These are phyloP conservation scores for Pollenia amentaria DNA, from an alignment of 2,888 invertebrate genomes.

Conservation along the genomic window DNA sequence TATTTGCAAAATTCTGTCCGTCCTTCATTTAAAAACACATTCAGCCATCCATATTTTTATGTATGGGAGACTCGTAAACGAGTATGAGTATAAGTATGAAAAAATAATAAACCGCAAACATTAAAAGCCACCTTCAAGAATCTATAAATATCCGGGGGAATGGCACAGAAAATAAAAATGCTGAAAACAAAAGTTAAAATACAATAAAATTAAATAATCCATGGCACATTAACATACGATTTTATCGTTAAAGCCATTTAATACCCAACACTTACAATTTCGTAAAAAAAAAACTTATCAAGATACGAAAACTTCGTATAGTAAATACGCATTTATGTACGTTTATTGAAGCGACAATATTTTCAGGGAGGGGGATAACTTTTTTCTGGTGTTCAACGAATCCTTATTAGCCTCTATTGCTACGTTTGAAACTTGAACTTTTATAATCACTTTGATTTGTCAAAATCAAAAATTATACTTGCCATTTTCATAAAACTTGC, in stretches of 20 bases:
- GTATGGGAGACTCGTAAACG: no score
- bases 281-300: slow-evolving; percentile 66
- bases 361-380: no score
- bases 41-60: no score
- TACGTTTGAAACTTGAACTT: no score
- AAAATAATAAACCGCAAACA: background rate
- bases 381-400: no score
- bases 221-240: slow-evolving; percentile 45
- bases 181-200: background rate
- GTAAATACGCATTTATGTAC: background rate
- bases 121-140: slow-evolving; percentile 16
- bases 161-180: background rate
- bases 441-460: no score
- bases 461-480: no score
- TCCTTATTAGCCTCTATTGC: no score
- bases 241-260: slow-evolving; percentile 58
- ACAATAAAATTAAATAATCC: slow-evolving; percentile 31
- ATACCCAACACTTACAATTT: slow-evolving; percentile 59
- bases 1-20: background rate
- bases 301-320: slow-evolving; percentile 12
- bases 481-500: no score
- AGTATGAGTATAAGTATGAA: no score
- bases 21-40: no score
- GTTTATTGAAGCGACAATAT: background rate
- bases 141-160: background rate